Conservation (phyloP, 2,888 invertebrate species). For the Pomacea canaliculata region DNA sequence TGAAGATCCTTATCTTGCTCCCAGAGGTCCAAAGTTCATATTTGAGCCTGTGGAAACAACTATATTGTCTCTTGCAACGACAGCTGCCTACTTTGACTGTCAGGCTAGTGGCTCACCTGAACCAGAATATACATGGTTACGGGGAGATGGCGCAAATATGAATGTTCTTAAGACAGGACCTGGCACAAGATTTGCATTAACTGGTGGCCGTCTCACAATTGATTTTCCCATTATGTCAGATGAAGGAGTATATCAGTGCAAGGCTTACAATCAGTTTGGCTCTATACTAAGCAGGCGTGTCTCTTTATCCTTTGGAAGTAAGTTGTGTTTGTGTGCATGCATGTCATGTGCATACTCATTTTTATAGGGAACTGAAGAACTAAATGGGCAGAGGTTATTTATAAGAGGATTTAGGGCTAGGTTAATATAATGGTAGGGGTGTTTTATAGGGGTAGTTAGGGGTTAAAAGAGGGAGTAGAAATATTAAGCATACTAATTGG, state of each 20-base stretch:
- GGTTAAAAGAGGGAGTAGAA: too few species aligned
- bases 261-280: slow-evolving; percentile 56
- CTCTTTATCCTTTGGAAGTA: slow-evolving; percentile 61
- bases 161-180: slow-evolving; percentile 3
- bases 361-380: too few species aligned
- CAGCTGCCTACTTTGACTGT: slow-evolving; percentile 63
- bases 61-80: slow-evolving; percentile 54
- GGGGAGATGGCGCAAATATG: slow-evolving; percentile 12
- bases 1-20: slow-evolving; percentile 82
- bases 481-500: too few species aligned
- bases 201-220: slow-evolving; percentile 62
- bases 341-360: not conserved
- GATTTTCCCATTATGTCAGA: slow-evolving; percentile 45
- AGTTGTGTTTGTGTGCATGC: slow-evolving; percentile 25
- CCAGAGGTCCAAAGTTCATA: slow-evolving; percentile 89
- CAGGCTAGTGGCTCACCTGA: slow-evolving; percentile 82
- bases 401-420: too few species aligned
- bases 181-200: slow-evolving; percentile 49
- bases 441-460: too few species aligned
- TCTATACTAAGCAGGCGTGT: slow-evolving; percentile 47
- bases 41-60: slow-evolving; percentile 71
- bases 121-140: slow-evolving; percentile 82
- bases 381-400: too few species aligned
- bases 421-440: too few species aligned
- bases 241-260: slow-evolving; percentile 60